A percentile compares a stretch with the other conserved stretches of the same genome.
Evolutionary conservation across 2,113 vertebrate genomes (phyloP).

Genomic region (Brienomyrus longianalis): DNA sequence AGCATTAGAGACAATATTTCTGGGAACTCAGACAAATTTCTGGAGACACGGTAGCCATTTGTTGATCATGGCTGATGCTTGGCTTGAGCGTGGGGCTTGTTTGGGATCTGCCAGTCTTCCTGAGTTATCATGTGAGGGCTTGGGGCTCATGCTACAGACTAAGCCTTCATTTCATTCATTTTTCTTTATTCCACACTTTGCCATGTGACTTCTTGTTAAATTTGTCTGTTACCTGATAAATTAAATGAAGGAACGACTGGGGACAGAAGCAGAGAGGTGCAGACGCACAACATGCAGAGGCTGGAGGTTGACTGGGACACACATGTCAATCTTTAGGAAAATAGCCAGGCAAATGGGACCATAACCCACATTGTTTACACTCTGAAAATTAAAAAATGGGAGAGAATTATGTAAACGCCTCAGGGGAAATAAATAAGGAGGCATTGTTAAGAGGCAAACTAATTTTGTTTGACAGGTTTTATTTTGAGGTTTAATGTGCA

Average conservation of each 20-base stretch:
- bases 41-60: background rate
- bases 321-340: background rate
- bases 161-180: background rate
- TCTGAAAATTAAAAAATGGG: background rate
- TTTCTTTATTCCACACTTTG: background rate
- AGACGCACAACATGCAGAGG: background rate
- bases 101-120: background rate
- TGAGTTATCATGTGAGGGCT: background rate
- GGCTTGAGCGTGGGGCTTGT: background rate
- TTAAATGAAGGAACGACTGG: background rate
- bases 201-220: background rate
- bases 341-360: background rate
- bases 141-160: background rate
- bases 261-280: background rate
- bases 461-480: background rate
- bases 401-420: background rate
- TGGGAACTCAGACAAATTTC: background rate
- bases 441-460: background rate
- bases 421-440: slow-evolving; percentile 19
- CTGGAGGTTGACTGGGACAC: background rate
- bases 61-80: background rate
- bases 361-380: background rate
- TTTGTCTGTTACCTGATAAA: background rate
- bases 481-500: slow-evolving; percentile 3
- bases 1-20: background rate